Base-by-base conservation (phyloP, 2,797 vertebrate genomes). In the Acanthurus tractus region DNA sequence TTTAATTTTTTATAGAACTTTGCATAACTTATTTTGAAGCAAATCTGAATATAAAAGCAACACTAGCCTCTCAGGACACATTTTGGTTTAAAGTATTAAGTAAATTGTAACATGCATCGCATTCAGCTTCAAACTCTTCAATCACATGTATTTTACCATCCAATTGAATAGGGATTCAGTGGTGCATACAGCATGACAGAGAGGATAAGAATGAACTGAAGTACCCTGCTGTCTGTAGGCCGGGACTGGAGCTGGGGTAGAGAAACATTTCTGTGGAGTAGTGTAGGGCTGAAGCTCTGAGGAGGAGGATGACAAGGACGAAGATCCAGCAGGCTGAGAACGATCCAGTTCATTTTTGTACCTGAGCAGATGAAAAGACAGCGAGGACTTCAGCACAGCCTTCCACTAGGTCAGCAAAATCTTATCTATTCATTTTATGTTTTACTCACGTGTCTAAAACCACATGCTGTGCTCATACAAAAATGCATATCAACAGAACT, bases 331-430 rank as follows among this genome's bases (percentile, higher is more conserved):
- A 25, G 93, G 91, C 55, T 96, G 96, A 72, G 91, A 96, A 88
- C 94, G 96, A 83, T 98, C 97, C 73, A 96, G 81, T 62, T 97
- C 97, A 87, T 92, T 95, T 92, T 97, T 98, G 88, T 92, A 96
- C 79, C 97, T 99, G 86, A 87, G 57, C 49, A 88, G 48, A 74
- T 2, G n/a, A 5, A 63, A 75, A 73, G 59, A 63, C 22, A 78
- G 73, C 3, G 59, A n/a, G 34, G 6, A n/a, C 52, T 54, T 48
- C 0, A 34, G 29, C 29, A 46, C 50, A 46, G 18, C 12, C 64
- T 50, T 50, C 10, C 38, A 29, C 36, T 12, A 57, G 17, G 13
- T 12, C 48, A 74, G 18, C 74, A 2, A 8, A n/a, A 49, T 46
- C 11, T 48, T 34, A 45, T 46, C 18, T 11, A 25, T 29, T 76